Evolutionary conservation across 1,140 invertebrate species (phyloP).

Genomic region (Bombus ignitus): DNA sequence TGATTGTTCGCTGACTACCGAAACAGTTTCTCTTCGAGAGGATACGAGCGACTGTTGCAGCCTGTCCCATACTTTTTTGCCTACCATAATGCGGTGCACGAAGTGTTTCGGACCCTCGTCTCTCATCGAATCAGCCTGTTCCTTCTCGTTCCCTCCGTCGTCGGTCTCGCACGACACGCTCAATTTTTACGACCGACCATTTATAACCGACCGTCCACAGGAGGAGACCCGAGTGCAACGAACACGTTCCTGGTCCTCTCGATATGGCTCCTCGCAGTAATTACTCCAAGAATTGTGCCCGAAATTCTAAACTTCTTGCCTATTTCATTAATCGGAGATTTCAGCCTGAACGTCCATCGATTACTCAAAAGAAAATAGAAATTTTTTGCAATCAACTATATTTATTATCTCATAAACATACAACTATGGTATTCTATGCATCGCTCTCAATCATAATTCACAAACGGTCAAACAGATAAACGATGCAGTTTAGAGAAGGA

Average conservation of each 20-base stretch:
- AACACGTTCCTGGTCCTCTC: constrained; percentile 9
- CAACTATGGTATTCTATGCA: too few species aligned
- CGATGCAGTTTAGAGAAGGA: too few species aligned
- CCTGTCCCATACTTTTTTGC: constrained; percentile 28
- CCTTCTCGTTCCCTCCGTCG: constrained; percentile 10
- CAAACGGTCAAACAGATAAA: too few species aligned
- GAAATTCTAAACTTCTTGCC: background rate
- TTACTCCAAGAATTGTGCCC: background rate
- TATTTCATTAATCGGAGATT: background rate
- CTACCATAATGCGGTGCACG: constrained; percentile 26
- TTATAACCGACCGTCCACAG: constrained; percentile 35
- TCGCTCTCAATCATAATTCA: too few species aligned
- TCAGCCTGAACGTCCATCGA: too few species aligned
- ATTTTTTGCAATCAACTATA: too few species aligned
- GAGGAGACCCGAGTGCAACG: background rate
- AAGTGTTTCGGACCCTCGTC: constrained; percentile 22
- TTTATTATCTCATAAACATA: too few species aligned
- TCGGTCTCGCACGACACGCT: constrained; percentile 23
- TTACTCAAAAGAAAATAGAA: too few species aligned
- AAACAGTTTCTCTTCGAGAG: background rate
- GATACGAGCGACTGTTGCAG: constrained; percentile 13
- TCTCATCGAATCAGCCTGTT: constrained; percentile 38
- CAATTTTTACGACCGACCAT: constrained; percentile 35
- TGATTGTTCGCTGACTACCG: background rate
- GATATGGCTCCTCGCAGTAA: background rate